Conservation (phyloP, 2,113 vertebrate genomes). For the Hippocampus mohnikei region DNA sequence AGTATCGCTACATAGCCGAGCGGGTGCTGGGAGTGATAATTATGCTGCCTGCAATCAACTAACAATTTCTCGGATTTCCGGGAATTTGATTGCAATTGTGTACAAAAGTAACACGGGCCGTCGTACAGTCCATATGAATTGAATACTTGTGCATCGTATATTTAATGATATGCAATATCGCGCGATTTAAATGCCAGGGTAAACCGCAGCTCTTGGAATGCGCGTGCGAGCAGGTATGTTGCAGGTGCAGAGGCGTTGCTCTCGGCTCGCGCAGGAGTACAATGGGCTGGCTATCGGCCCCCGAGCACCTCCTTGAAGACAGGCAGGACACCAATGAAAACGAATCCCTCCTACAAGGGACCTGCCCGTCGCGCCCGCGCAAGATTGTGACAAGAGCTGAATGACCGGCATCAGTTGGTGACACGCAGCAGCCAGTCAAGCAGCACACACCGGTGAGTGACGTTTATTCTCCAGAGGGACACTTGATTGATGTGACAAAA, state of each 20-base stretch:
- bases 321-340: slow-evolving; percentile 8
- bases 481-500: neutral
- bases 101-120: neutral
- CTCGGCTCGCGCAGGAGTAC: neutral
- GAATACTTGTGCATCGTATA: neutral
- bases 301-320: slow-evolving; percentile 37
- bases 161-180: neutral
- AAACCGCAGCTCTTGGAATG: neutral
- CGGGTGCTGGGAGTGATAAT: neutral
- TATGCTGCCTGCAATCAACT: neutral
- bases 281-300: slow-evolving; percentile 11
- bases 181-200: neutral
- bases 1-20: neutral
- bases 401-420: slow-evolving; percentile 34
- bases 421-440: slow-evolving; percentile 11
- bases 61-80: neutral
- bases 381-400: slow-evolving; percentile 28
- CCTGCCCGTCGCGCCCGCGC: slow-evolving; percentile 12
- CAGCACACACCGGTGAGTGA: slow-evolving; percentile 33
- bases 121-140: neutral
- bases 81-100: neutral
- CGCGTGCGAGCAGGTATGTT: neutral
- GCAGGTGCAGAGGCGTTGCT: slow-evolving; percentile 5
- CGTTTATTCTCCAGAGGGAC: too few species aligned
- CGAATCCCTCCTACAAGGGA: slow-evolving; percentile 40